These are phyloP conservation scores for Castor canadensis DNA, from an alignment of 2,113 vertebrate species.

Conservation along the genomic window DNA sequence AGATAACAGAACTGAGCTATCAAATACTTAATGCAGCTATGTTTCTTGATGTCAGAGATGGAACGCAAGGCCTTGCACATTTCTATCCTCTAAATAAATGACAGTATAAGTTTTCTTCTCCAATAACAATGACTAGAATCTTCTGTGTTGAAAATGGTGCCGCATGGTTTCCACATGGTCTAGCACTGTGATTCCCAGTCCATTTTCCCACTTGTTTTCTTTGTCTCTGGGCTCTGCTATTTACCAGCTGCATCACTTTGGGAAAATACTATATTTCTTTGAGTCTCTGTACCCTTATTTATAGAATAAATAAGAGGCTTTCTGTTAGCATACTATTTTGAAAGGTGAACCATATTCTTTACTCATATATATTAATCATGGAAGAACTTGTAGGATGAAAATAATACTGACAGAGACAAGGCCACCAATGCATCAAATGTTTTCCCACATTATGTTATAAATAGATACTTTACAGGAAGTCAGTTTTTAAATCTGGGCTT, in stretches of 20 bases:
- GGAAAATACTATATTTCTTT: not conserved
- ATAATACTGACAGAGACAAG: not conserved
- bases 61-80: no score
- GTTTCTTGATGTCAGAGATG: no score
- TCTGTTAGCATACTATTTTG: not conserved
- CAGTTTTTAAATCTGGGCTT: constrained; percentile 12
- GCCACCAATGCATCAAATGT: not conserved
- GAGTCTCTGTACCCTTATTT: not conserved
- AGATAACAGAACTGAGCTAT: no score
- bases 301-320: not conserved
- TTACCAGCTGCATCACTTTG: not conserved
- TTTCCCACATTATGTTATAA: not conserved
- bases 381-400: not conserved
- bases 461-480: not conserved
- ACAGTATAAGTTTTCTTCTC: not conserved
- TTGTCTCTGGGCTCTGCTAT: not conserved
- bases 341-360: not conserved
- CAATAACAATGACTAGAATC: not conserved
- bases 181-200: not conserved
- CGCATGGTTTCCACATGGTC: not conserved
- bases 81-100: constrained; percentile 27
- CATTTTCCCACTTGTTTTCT: not conserved
- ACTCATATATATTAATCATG: not conserved
- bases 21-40: no score
- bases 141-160: not conserved